Conservation (phyloP, 2,113 vertebrate genomes). For the Elephas maximus region DNA sequence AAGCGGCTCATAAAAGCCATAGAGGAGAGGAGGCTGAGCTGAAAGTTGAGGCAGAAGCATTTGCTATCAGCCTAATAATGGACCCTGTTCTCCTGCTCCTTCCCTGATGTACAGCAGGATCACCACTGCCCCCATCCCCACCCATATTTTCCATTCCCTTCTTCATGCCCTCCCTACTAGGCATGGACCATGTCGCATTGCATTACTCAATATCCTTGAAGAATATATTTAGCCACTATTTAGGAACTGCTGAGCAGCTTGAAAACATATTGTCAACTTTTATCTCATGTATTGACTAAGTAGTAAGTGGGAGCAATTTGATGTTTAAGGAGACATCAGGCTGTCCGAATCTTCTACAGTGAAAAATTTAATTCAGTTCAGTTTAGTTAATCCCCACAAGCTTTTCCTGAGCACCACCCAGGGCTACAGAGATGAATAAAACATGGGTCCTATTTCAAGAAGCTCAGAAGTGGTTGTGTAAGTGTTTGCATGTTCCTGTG, state of each 20-base stretch:
- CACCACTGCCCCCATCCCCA: not conserved
- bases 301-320: slow-evolving; percentile 52
- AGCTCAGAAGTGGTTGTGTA: not conserved
- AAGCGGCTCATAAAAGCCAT: slow-evolving; percentile 57
- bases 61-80: slow-evolving; percentile 32
- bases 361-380: not conserved
- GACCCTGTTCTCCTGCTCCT: slow-evolving; percentile 16
- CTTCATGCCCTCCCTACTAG: slow-evolving; percentile 10
- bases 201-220: slow-evolving; percentile 66
- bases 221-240: slow-evolving; percentile 69
- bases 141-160: not conserved
- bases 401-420: not conserved
- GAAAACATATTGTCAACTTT: slow-evolving; percentile 64
- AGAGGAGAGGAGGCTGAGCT: not conserved
- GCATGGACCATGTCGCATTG: slow-evolving; percentile 68
- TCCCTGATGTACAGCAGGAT: not conserved
- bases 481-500: not conserved
- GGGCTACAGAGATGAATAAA: not conserved
- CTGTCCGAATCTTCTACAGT: slow-evolving; percentile 19
- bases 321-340: slow-evolving; percentile 32
- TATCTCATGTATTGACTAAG: slow-evolving; percentile 65
- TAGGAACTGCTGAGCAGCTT: slow-evolving; percentile 35
- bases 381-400: not conserved
- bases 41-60: slow-evolving; percentile 59
- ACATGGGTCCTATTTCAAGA: not conserved